Base-by-base conservation (phyloP, 2,797 vertebrate genomes). In the Avahi laniger region DNA sequence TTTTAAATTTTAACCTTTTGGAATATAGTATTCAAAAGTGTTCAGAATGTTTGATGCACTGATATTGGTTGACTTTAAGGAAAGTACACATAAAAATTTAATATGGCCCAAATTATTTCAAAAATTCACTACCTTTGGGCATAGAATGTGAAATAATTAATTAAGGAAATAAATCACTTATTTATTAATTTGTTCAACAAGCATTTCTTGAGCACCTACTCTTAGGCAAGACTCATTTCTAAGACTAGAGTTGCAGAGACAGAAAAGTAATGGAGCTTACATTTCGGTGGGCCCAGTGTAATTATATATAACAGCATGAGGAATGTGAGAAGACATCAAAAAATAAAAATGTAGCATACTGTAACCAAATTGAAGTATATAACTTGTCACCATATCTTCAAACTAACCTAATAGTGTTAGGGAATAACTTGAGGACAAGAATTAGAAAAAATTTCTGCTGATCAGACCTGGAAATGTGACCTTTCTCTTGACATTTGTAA, bases 331-430 rank as follows among this genome's bases (percentile, higher is more conserved):
- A 93, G 20, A 63, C 20, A 76, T 76, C 15, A 75, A 91, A 95
- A 93, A 95, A 94, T 91, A 89, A 97, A 86, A 92, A 52, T 78
- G 22, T 11, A 92, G 48, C 38, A 63, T 72, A 69, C 28, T 84
- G 79, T 46, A 93, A 78, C 69, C 41, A 87, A 67, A 38, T 22
- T 92, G n/a, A 93, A 97, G 43, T 85, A 92, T 18, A 83, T 76
- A 57, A 78, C 59, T 76, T 81, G 7, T 83, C 70, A 75, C 52
- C 26, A 17, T 75, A 78, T 73, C 85, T 93, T 91, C 89, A 94
- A 92, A 93, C 33, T 67, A 75, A 54, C 38, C 69, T 50, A 67
- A 69, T 33, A 80, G 7, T 78, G 13, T 30, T 48, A 81, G 72
- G 69, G 54, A 97, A 35, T 76, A 6, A 85, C n/a, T 38, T 94